phyloP scores from a whole-genome alignment of 2,888 invertebrate species.

The Scelioninae gen. 2 region DNA sequence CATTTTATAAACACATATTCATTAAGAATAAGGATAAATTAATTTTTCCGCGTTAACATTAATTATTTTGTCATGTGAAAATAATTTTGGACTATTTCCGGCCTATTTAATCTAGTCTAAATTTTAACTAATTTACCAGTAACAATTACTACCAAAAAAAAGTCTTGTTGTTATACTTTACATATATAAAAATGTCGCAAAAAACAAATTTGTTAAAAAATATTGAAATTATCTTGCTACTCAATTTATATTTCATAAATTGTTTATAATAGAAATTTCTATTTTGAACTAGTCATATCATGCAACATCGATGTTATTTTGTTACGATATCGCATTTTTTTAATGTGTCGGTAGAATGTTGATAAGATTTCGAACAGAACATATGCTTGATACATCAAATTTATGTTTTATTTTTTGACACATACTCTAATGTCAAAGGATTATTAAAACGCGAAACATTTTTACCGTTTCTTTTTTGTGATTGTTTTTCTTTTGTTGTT shows the following conservation, averaged over 20 bases:
- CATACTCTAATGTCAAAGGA: conserved; percentile 1
- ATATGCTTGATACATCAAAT: conserved; percentile 4
- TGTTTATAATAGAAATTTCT: conserved; percentile 5
- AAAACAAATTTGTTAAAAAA: conserved; percentile 24
- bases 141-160: conserved; percentile 44
- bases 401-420: conserved; percentile 8
- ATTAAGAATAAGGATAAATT: neutral
- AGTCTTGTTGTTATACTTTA: conserved; percentile 57
- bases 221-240: conserved; percentile 13
- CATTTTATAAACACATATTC: too few relatives aligned
- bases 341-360: conserved; percentile 9
- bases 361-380: conserved; percentile 25
- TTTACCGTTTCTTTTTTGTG: neutral
- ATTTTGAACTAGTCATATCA: conserved; percentile 29
- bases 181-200: conserved; percentile 39
- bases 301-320: conserved; percentile 7
- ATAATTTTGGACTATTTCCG: conserved; percentile 5
- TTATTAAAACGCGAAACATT: neutral
- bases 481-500: conserved; percentile 10
- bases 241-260: conserved; percentile 19
- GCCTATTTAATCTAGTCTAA: conserved; percentile 59
- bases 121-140: conserved; percentile 50
- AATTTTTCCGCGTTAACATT: neutral
- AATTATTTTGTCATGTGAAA: neutral
- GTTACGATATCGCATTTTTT: conserved; percentile 26